Base-by-base conservation (phyloP, 64 coral and sea anemone species). In the Montipora capricornis region DNA sequence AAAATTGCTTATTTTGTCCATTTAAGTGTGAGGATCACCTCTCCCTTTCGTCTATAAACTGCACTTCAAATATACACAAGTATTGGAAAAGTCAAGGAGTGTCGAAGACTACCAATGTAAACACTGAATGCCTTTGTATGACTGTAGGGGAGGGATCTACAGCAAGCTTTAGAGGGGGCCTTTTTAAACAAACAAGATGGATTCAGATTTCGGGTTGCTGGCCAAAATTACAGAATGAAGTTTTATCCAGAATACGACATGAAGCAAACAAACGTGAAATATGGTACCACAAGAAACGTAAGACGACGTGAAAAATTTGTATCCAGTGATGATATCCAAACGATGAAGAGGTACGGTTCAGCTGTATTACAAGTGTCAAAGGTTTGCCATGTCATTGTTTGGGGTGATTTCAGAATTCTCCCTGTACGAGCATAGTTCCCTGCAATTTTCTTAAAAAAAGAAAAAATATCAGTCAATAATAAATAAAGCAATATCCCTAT, bases 241-340 rank as follows among this genome's bases (percentile, higher is more conserved):
- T 86, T 86, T 49, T 12, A 1, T 20, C 55, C 80, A 15, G 14
- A 2, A 64, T 61, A n/a, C 16, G 62, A 86, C 4, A 86, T 86
- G 82, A 19, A 0, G 0, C 82, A 86, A 50, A 68, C 16, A 86
- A 86, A 86, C 46, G 16, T 86, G 62, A 86, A 47, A 62, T 86
- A 86, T 45, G 66, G 82, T 5, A 71, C 82, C 45, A 86, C 1
- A 20, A 69, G 44, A 67, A 20, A 71, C 70, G 82, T 86, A 9
- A 69, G 82, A 20, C 49, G 82, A 86, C 45, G 82, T 1, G 19
- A 2, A 4, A 20, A 86, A 22, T 70, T 71, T 71, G 46, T 46
- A 50, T 71, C 82, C 37, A 49, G 37, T 20, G 47, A 44, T 20
- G 82, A 86, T 8, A 71, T 86, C 44, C 13, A 2, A 6, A 5